These are phyloP conservation scores for Sturnus vulgaris DNA, from an alignment of 2,113 vertebrate species.

Conservation along the genomic window DNA sequence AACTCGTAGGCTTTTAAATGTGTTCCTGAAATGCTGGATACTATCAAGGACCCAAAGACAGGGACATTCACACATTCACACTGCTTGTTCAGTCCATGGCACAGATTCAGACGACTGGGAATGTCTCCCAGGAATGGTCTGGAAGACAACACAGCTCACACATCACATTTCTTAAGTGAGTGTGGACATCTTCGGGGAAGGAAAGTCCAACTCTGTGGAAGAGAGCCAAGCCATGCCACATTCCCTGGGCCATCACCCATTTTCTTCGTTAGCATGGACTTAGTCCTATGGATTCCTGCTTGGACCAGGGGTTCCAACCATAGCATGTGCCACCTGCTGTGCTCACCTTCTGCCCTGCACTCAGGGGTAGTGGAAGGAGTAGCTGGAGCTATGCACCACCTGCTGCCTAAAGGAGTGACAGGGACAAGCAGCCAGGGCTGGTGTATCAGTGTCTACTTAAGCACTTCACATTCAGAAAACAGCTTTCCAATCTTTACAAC, in stretches of 20 bases:
- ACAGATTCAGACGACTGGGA: neutral
- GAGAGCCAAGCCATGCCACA: neutral
- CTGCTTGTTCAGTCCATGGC: neutral
- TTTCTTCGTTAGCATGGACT: neutral
- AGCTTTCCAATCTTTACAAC: neutral
- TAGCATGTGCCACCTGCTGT: fast-evolving
- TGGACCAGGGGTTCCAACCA: neutral
- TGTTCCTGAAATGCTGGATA: neutral
- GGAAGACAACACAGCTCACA: neutral
- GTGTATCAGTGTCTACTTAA: neutral
- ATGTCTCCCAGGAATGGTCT: neutral
- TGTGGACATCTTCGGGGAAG: neutral
- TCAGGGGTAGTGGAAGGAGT: neutral
- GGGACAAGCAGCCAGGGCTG: neutral
- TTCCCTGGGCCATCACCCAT: neutral
- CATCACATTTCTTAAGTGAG: neutral
- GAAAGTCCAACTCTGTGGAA: neutral
- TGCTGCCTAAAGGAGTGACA: neutral
- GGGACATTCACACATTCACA: neutral
- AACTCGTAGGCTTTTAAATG: fast-evolving
- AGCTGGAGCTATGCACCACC: neutral
- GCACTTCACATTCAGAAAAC: neutral
- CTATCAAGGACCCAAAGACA: neutral
- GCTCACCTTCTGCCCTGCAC: neutral
- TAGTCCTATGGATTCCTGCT: neutral